phyloP scores from a whole-genome alignment of 2,888 invertebrate genomes.

The Patella caerulea region DNA sequence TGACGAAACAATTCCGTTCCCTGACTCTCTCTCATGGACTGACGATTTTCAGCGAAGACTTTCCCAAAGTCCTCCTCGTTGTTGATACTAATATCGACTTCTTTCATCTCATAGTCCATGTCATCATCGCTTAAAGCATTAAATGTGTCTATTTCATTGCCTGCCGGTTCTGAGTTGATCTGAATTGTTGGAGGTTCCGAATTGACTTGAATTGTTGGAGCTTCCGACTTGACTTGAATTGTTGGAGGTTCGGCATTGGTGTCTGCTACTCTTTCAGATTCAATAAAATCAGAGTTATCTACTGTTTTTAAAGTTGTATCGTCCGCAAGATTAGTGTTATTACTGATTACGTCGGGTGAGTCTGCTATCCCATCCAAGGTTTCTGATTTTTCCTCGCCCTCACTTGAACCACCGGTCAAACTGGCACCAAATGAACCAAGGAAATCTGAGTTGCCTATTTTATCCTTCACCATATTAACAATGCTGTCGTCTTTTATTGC shows the following conservation, averaged over 20 bases:
- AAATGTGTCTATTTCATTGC: background rate
- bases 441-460: background rate
- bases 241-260: background rate
- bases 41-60: background rate
- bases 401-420: background rate
- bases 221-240: too few relatives aligned
- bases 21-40: background rate
- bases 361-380: too few relatives aligned
- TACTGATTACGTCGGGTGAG: background rate
- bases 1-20: background rate
- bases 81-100: background rate
- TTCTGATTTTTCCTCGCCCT: too few relatives aligned
- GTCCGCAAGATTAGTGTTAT: background rate
- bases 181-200: too few relatives aligned
- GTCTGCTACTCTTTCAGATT: background rate
- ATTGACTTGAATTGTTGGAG: too few relatives aligned
- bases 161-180: background rate
- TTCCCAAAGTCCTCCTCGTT: background rate
- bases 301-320: background rate
- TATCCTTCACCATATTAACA: background rate
- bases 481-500: background rate
- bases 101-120: background rate
- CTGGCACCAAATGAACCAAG: background rate
- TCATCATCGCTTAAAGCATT: constrained; percentile 7
- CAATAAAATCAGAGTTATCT: background rate